Conservation (phyloP, 2,113 vertebrate genomes). For the Oostethus manadensis region DNA sequence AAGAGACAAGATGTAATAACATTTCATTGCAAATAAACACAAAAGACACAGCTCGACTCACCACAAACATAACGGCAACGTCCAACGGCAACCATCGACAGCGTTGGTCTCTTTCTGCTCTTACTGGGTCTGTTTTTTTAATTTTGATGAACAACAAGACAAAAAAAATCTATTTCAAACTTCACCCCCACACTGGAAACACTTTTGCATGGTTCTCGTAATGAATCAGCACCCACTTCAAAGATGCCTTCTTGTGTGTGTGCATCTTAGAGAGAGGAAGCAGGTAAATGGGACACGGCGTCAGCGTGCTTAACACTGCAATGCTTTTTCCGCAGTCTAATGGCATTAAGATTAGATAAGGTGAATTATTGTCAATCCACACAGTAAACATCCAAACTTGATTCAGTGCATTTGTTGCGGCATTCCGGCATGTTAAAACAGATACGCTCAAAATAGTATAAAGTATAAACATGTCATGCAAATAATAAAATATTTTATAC, state of each 20-base stretch:
- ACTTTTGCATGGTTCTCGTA: conserved; percentile 44
- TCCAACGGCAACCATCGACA: neutral
- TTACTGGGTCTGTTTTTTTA: conserved; percentile 6
- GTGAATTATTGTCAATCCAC: too few relatives aligned
- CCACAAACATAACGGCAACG: conserved; percentile 35
- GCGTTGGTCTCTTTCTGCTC: conserved; percentile 29
- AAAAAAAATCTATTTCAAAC: too few relatives aligned
- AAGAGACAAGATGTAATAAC: too few relatives aligned
- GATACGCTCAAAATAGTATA: too few relatives aligned
- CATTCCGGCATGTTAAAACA: too few relatives aligned
- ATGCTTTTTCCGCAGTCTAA: neutral
- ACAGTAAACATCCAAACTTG: too few relatives aligned
- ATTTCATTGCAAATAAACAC: too few relatives aligned
- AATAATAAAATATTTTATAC: too few relatives aligned
- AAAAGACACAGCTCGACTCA: conserved; percentile 22
- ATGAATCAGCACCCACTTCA: conserved; percentile 24
- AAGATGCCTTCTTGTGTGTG: conserved; percentile 24
- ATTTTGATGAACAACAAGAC: neutral
- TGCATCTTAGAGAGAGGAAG: conserved; percentile 8
- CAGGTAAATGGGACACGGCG: conserved; percentile 7
- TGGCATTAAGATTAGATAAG: too few relatives aligned
- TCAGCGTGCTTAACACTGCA: neutral
- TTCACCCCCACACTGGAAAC: conserved; percentile 11
- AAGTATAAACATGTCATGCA: too few relatives aligned
- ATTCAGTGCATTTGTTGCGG: too few relatives aligned